These are phyloP conservation scores for Arnoldichthys spilopterus DNA, from an alignment of 2,797 vertebrate species.

Conservation along the genomic window DNA sequence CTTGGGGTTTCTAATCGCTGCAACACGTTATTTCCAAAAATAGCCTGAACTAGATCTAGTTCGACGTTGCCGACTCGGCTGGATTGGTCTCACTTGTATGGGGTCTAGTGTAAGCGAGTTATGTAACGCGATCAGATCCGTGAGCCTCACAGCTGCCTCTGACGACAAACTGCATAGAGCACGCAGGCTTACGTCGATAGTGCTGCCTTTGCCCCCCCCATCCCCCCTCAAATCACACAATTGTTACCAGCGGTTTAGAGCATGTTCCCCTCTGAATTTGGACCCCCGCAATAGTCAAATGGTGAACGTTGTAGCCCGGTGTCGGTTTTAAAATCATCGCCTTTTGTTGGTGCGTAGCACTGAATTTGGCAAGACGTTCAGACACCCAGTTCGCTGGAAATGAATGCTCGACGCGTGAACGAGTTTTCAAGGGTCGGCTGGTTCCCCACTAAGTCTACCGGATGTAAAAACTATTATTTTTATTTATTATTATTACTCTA, in stretches of 20 bases:
- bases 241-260: conserved; percentile 33
- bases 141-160: conserved; percentile 56
- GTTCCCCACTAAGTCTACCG: neutral
- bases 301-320: neutral
- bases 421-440: neutral
- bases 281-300: neutral
- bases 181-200: conserved; percentile 30
- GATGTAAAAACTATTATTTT: neutral
- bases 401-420: neutral
- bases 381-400: neutral
- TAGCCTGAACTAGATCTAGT: neutral
- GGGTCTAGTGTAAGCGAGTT: conserved; percentile 54
- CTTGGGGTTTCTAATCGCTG: conserved; percentile 10
- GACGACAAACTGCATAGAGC: conserved; percentile 45
- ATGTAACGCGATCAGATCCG: conserved; percentile 82
- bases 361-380: too few relatives aligned
- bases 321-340: neutral
- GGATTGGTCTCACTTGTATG: conserved; percentile 26
- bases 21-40: conserved; percentile 17
- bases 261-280: conserved; percentile 15
- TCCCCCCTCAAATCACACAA: conserved; percentile 4
- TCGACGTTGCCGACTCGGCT: conserved; percentile 21
- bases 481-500: too few relatives aligned
- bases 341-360: neutral
- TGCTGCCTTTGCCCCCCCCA: conserved; percentile 6